phyloP scores from a whole-genome alignment of 2,113 vertebrate genomes.

The Guaruba guarouba region DNA sequence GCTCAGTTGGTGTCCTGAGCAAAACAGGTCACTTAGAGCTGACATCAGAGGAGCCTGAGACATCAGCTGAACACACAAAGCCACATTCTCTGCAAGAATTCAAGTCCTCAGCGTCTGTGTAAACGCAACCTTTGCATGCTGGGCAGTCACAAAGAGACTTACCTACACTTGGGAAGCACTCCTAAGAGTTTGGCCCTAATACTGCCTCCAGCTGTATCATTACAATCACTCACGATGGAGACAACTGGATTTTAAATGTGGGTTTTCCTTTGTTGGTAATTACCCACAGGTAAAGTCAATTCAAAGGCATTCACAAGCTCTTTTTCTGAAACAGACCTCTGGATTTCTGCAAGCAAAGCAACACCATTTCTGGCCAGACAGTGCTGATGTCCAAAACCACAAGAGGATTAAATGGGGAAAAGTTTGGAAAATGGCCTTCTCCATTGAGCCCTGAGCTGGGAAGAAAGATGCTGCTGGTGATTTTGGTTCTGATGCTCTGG shows the following conservation, averaged over 20 bases:
- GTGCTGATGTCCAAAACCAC: slow-evolving; percentile 75
- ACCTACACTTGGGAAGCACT: background rate
- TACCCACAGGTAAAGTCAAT: background rate
- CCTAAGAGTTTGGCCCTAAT: background rate
- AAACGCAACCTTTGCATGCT: background rate
- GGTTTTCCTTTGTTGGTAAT: background rate
- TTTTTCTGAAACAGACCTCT: slow-evolving; percentile 61
- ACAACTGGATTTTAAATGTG: background rate
- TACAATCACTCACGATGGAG: background rate
- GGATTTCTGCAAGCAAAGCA: slow-evolving; percentile 54
- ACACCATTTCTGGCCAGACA: slow-evolving; percentile 49
- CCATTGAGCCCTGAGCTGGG: slow-evolving; percentile 7
- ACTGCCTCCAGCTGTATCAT: background rate
- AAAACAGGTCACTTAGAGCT: accelerated
- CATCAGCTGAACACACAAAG: background rate
- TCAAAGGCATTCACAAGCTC: background rate
- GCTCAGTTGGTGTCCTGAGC: background rate
- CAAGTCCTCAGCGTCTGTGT: background rate
- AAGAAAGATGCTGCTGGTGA: background rate
- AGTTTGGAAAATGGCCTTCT: slow-evolving; percentile 43
- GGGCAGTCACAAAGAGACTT: background rate
- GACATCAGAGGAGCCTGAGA: background rate
- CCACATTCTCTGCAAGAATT: background rate
- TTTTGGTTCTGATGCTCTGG: background rate
- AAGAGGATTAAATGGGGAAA: background rate